Evolutionary conservation across 2,888 invertebrate genomes (phyloP).

Genomic region (Macrophya annulata): DNA sequence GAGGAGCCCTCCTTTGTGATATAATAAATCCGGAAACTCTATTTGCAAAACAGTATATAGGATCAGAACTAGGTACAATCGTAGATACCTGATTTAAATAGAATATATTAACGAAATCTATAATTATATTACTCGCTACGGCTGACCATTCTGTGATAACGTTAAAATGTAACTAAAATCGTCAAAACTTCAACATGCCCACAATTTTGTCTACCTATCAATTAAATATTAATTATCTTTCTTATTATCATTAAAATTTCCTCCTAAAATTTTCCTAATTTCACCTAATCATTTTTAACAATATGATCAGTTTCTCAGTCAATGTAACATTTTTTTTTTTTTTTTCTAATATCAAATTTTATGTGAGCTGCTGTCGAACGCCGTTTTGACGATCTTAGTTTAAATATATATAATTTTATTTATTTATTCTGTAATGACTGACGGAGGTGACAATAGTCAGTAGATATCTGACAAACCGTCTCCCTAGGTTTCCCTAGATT

Average conservation of each 20-base stretch:
- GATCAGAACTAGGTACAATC: constrained; percentile 26
- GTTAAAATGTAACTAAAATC: constrained; percentile 57
- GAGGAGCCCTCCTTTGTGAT: constrained; percentile 9
- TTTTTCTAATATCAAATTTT: constrained; percentile 57
- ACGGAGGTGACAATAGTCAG: constrained; percentile 49
- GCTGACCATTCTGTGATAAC: constrained; percentile 54
- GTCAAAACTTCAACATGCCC: constrained; percentile 59
- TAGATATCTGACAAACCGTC: constrained; percentile 45
- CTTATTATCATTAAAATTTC: constrained; percentile 50
- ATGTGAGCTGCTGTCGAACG: constrained; percentile 49
- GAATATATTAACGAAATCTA: constrained; percentile 48
- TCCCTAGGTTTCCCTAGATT: constrained; percentile 44
- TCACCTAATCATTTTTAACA: constrained; percentile 53
- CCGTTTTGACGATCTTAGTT: constrained; percentile 57
- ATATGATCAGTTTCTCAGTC: constrained; percentile 55
- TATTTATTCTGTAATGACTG: constrained; percentile 51
- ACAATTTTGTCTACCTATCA: constrained; percentile 60
- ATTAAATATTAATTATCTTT: constrained; percentile 57
- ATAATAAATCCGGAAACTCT: constrained; percentile 22
- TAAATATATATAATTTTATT: constrained; percentile 33
- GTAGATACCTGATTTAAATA: constrained; percentile 33
- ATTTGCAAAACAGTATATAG: constrained; percentile 4
- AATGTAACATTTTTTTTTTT: constrained; percentile 40
- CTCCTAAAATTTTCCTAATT: constrained; percentile 56
- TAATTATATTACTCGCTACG: constrained; percentile 30